These are phyloP conservation scores for Dicyrtoma fusca DNA, from an alignment of 2,888 invertebrate species.

Conservation along the genomic window DNA sequence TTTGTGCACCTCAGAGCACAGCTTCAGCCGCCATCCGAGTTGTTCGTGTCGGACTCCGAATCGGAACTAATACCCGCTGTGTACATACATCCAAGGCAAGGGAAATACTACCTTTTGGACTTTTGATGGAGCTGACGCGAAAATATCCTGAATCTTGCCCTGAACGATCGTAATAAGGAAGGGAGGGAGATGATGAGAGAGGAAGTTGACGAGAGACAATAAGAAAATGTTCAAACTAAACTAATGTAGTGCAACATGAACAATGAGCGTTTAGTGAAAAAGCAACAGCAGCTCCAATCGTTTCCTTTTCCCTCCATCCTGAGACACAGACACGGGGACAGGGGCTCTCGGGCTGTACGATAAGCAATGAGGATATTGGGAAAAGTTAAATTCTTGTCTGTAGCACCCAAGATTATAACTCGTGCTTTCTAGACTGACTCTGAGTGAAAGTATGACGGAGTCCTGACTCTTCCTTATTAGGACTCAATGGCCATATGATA, in stretches of 20 bases:
- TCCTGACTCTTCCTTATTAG: too few species aligned
- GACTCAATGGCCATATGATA: constrained; percentile 23
- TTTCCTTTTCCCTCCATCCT: background rate
- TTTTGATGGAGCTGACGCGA: background rate
- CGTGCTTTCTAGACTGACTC: background rate
- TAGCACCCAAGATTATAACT: background rate
- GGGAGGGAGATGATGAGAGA: background rate
- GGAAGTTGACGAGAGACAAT: constrained; percentile 3
- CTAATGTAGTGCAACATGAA: constrained; percentile 6
- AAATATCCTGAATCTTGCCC: background rate
- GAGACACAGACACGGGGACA: constrained; percentile 3
- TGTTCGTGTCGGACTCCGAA: background rate
- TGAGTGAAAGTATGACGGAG: constrained; percentile 8
- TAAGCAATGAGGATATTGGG: background rate
- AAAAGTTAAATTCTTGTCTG: background rate
- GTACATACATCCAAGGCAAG: background rate
- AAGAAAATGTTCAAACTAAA: background rate
- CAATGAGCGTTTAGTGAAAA: background rate
- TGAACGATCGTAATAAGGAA: background rate
- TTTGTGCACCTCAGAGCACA: constrained; percentile 9
- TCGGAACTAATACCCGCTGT: background rate
- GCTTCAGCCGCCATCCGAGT: background rate
- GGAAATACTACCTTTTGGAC: background rate
- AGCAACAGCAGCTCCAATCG: constrained; percentile 22
- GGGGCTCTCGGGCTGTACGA: too few species aligned